phyloP scores from a whole-genome alignment of 2,113 vertebrate species.

The Tragelaphus buxtoni region DNA sequence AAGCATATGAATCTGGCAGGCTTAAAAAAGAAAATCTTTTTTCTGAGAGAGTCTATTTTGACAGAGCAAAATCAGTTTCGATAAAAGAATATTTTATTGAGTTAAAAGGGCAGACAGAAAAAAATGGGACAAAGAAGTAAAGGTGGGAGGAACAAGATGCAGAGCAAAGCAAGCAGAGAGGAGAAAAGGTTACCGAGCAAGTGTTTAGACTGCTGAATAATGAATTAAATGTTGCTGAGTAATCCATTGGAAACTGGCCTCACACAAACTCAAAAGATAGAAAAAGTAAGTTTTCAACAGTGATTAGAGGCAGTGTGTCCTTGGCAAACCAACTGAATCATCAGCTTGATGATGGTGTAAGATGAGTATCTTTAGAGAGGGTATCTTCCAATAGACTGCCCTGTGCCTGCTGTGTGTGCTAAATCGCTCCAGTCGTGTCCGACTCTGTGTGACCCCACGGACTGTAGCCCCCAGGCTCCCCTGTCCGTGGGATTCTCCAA shows the following conservation, averaged over 20 bases:
- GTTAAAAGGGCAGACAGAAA: neutral
- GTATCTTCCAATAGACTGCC: neutral
- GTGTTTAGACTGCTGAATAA: neutral
- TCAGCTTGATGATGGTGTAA: neutral
- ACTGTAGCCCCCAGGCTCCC: neutral
- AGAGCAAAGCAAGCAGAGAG: neutral
- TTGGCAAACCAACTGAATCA: neutral
- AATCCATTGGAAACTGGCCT: neutral
- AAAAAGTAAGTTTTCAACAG: neutral
- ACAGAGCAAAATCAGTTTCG: neutral
- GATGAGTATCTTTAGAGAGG: neutral
- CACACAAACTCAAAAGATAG: neutral
- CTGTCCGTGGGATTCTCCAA: neutral
- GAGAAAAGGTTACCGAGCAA: neutral
- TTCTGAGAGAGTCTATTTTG: neutral
- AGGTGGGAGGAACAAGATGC: neutral
- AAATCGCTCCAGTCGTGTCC: accelerated
- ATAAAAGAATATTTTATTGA: neutral
- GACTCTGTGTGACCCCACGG: neutral
- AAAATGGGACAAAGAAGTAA: neutral
- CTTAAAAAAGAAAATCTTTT: neutral
- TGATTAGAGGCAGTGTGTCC: neutral
- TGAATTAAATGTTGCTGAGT: neutral
- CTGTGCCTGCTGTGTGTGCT: neutral
- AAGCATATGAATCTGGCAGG: neutral